Percentiles rank a stretch among this genome's conserved stretches.
Conservation (phyloP, 2,888 invertebrate species). For the Aromia moschata region DNA sequence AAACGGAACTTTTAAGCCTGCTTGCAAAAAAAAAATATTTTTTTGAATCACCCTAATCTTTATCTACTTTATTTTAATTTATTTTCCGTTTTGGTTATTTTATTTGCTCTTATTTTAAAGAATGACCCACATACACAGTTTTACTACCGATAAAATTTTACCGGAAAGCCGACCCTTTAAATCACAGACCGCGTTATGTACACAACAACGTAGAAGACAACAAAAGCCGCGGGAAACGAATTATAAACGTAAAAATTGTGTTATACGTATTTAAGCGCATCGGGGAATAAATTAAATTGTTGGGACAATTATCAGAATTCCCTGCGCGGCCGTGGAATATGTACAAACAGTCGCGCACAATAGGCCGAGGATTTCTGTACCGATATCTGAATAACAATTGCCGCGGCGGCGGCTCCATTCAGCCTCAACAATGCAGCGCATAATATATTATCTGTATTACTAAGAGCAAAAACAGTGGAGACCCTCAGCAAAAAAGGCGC, state of each 20-base stretch:
- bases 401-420: constrained; percentile 34
- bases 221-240: not conserved
- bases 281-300: constrained; percentile 18
- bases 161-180: no score
- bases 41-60: no score
- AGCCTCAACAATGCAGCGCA: constrained; percentile 31
- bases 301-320: constrained; percentile 25
- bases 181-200: no score
- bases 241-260: constrained; percentile 1
- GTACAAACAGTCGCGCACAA: constrained; percentile 27
- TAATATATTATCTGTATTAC: constrained; percentile 35
- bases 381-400: constrained; percentile 42
- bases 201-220: no score
- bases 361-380: constrained; percentile 32
- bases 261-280: constrained; percentile 17
- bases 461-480: constrained; percentile 25
- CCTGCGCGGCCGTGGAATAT: constrained; percentile 22
- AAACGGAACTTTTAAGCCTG: no score
- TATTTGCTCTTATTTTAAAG: no score
- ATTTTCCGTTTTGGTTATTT: no score
- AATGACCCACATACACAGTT: no score
- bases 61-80: no score
- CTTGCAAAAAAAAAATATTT: no score
- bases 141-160: no score
- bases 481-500: constrained; percentile 14